Base-by-base conservation (phyloP, 2,888 invertebrate species). In the Cerastoderma edule region DNA sequence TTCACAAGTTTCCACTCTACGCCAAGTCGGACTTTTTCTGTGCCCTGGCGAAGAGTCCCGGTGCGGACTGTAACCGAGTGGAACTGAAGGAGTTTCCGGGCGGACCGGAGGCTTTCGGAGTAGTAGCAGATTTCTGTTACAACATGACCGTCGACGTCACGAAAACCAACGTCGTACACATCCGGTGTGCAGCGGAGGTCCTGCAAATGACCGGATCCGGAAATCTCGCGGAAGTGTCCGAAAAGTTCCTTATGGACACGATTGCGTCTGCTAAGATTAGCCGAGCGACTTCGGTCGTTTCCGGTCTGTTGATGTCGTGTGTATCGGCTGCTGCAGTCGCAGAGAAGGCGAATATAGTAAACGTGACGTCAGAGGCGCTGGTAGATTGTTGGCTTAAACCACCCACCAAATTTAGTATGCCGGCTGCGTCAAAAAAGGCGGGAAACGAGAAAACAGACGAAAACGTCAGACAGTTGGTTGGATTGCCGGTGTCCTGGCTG, bases 1-100 rank as follows among this genome's bases (percentile, higher is more conserved):
- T 92, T 10, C 92, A 92, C 82, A 91, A 89, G 76, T 92, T 92
- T 75, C 92, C 92, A 3, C 86, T 92, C 27, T 92, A 87, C 76
- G 90, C 90, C 30, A 91, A 89, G 64, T 92, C 92, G 0, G 91
- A 91, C 63, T 92, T 89, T 82, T 92, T 92, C 78, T 88, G 89
- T 75, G 86, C 86, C 32, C 72, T 88, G 44, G 86, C 89, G 10
- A 83, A 88, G n/a, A 83, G 80, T 46, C 78, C 82, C 0, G 72
- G 82, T 13, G 71, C 83, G 5, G 84, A 84, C 24, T 85, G 83
- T 28, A 75, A 78, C 22, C 80, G 82, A 24, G 85, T 91, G 4
- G 87, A 86, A 57, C 75, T 92, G 27, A 82, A 86, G 13, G 88
- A 90, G 65, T 92, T 92, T 71, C 92, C 92, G 0, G 92, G 92